These are phyloP conservation scores for Watersipora subatra DNA, from an alignment of 1,140 invertebrate genomes.

Conservation along the genomic window DNA sequence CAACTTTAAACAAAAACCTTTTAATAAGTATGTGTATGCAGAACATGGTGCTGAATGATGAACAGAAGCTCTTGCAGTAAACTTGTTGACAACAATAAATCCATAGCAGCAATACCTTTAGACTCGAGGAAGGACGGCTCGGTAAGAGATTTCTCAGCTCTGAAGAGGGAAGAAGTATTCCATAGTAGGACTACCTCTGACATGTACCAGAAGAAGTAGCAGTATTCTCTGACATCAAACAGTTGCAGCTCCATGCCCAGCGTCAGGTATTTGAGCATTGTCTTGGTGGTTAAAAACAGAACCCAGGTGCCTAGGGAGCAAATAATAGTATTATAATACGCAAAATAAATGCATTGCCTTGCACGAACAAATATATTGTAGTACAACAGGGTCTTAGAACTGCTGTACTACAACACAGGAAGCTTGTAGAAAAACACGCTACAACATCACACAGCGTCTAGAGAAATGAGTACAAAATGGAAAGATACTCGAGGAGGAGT, in stretches of 20 bases:
- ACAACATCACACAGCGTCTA: no score
- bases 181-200: conserved; percentile 89
- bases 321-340: conserved; percentile 4
- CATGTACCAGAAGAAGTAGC: conserved; percentile 88
- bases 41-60: conserved; percentile 59
- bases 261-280: conserved; percentile 89
- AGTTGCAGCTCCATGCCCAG: conserved; percentile 88
- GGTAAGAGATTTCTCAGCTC: conserved; percentile 68
- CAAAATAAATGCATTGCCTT: no score
- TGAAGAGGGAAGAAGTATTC: conserved; percentile 72
- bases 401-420: no score
- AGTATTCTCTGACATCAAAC: conserved; percentile 89
- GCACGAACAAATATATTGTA: no score
- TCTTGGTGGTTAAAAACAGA: conserved; percentile 79
- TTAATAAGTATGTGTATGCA: conserved; percentile 65
- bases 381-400: no score
- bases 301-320: conserved; percentile 91
- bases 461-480: no score
- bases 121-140: conserved; percentile 48
- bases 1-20: conserved; percentile 79
- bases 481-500: no score
- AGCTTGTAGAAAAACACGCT: no score
- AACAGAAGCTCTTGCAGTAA: conserved; percentile 36
- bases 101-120: conserved; percentile 11
- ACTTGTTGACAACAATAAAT: conserved; percentile 23